phyloP scores from a whole-genome alignment of 1,140 invertebrate species.

The Fopius arisanus region DNA sequence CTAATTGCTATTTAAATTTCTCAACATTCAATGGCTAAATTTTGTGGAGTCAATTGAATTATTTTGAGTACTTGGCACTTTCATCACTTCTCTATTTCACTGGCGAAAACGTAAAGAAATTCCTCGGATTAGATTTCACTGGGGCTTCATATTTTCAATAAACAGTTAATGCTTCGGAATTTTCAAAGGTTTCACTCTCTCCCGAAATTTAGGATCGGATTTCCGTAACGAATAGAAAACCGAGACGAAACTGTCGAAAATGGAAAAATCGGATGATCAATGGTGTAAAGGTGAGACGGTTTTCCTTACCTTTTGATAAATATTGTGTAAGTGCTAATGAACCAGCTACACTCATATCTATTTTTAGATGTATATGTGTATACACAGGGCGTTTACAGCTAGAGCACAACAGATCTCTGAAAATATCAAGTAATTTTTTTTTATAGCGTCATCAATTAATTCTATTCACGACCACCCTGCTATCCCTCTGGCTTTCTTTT shows the following conservation, averaged over 20 bases:
- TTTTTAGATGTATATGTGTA: background rate
- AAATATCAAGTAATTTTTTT: background rate
- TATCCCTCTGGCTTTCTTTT: background rate
- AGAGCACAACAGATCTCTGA: background rate
- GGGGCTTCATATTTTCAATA: background rate
- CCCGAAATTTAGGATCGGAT: background rate
- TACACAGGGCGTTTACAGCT: background rate
- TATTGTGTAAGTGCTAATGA: conserved; percentile 2
- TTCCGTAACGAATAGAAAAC: background rate
- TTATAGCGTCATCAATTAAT: conserved; percentile 21
- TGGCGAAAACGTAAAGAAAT: background rate
- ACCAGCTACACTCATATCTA: background rate
- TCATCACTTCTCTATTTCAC: too few relatives aligned
- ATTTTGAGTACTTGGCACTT: too few relatives aligned
- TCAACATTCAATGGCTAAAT: background rate
- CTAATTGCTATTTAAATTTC: background rate
- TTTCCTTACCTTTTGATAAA: background rate
- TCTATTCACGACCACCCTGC: conserved; percentile 29
- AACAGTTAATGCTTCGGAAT: background rate
- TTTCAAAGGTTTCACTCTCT: background rate
- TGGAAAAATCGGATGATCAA: conserved; percentile 4
- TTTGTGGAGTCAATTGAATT: background rate
- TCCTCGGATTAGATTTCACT: background rate
- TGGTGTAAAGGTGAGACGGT: background rate
- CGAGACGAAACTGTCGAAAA: background rate